Conservation (phyloP, 2,113 vertebrate species). For the Sitta europaea region DNA sequence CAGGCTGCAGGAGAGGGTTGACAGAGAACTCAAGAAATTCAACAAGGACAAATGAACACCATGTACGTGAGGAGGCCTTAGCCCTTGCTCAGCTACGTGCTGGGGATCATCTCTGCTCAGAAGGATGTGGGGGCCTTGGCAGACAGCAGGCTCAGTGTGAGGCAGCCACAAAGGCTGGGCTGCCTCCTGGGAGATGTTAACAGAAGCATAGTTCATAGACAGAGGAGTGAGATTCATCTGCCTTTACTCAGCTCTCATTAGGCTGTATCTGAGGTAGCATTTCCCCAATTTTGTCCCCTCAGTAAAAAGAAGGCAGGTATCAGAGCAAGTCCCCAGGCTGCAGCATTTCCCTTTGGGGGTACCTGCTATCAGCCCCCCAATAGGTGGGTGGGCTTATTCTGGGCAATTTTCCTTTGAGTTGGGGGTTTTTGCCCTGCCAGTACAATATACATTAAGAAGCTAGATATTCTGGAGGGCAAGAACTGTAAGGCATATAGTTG, state of each 20-base stretch:
- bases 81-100: fast-evolving
- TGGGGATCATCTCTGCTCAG: background rate
- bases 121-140: fast-evolving
- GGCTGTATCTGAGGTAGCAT: background rate
- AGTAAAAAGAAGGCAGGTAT: fast-evolving
- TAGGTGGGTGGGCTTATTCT: background rate
- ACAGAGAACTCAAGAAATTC: background rate
- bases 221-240: background rate
- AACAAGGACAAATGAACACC: background rate
- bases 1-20: background rate
- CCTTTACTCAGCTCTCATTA: background rate
- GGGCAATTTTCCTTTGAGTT: background rate
- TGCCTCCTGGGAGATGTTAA: background rate
- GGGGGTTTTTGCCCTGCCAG: fast-evolving
- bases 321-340: background rate
- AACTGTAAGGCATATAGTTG: fast-evolving
- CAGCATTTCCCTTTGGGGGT: background rate
- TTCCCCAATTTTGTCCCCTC: background rate
- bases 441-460: background rate
- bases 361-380: fast-evolving
- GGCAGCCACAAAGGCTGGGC: background rate
- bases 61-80: fast-evolving
- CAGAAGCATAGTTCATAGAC: background rate
- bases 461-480: background rate
- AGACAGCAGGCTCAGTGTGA: background rate